phyloP scores from a whole-genome alignment of 2,113 vertebrate genomes.

The Phalacrocorax carbo region DNA sequence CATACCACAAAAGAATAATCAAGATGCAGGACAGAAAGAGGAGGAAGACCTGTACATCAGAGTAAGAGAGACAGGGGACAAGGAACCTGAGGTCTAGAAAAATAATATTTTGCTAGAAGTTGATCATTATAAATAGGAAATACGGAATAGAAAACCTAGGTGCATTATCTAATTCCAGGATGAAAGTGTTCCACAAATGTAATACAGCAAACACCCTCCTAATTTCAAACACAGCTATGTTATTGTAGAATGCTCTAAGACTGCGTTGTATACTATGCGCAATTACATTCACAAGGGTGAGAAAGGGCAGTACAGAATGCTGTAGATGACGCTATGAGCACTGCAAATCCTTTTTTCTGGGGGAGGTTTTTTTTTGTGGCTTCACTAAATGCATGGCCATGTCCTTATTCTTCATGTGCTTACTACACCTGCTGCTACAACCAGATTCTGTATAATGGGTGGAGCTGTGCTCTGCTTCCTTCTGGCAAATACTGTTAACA shows the following conservation, averaged over 20 bases:
- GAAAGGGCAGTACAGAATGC: not conserved
- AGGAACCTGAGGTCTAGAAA: not conserved
- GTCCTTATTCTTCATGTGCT: not conserved
- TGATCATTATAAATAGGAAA: not conserved
- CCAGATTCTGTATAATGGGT: not conserved
- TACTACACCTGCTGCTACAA: not conserved
- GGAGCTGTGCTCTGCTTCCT: not conserved
- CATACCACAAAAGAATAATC: not conserved
- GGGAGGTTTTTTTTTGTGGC: not conserved
- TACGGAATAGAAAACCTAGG: accelerated
- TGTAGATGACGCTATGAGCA: not conserved
- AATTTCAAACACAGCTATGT: not conserved
- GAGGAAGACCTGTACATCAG: not conserved
- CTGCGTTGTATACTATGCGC: accelerated
- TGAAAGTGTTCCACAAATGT: not conserved
- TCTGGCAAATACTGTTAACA: not conserved
- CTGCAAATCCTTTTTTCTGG: not conserved
- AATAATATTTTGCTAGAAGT: not conserved
- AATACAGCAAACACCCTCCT: not conserved
- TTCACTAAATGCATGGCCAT: not conserved
- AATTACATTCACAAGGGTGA: not conserved
- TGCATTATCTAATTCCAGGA: not conserved
- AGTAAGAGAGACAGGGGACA: not conserved
- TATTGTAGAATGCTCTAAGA: not conserved
- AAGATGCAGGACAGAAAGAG: not conserved